These are phyloP conservation scores for Oreochromis niloticus DNA, from an alignment of 2,113 vertebrate genomes.

Conservation along the genomic window DNA sequence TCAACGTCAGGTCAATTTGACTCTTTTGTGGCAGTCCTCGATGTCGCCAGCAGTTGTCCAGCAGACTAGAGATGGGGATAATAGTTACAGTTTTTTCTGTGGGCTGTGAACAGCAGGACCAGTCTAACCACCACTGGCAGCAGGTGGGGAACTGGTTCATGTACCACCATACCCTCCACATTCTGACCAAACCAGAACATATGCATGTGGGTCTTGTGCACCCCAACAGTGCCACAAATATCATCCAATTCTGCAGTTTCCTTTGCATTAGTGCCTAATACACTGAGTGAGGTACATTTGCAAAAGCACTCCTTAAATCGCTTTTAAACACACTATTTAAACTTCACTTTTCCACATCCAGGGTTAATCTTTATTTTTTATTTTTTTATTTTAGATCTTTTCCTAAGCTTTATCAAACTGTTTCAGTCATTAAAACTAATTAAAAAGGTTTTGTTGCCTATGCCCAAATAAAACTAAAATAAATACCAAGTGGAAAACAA, in stretches of 20 bases:
- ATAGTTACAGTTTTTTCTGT: not conserved
- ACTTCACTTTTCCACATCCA: not conserved
- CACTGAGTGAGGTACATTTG: not conserved
- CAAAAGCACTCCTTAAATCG: not conserved
- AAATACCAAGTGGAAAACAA: not conserved
- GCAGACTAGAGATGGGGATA: not conserved
- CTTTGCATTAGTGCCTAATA: not conserved
- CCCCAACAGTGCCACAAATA: not conserved
- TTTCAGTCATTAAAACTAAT: not conserved
- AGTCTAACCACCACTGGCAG: not conserved
- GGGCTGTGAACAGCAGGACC: not conserved
- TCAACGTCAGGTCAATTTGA: not conserved
- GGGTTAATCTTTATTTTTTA: not conserved
- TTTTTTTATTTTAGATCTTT: not conserved
- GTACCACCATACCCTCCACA: not conserved
- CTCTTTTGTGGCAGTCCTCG: not conserved
- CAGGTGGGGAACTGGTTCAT: not conserved
- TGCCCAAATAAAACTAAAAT: not conserved
- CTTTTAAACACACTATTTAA: not conserved
- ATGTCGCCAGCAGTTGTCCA: not conserved
- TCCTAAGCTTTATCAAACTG: not conserved
- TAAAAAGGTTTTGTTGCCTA: not conserved
- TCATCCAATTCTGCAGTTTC: not conserved
- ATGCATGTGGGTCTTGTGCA: not conserved
- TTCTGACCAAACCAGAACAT: not conserved